Evolutionary conservation across 2,797 vertebrate genomes (phyloP).

Genomic region (Macropodus opercularis): DNA sequence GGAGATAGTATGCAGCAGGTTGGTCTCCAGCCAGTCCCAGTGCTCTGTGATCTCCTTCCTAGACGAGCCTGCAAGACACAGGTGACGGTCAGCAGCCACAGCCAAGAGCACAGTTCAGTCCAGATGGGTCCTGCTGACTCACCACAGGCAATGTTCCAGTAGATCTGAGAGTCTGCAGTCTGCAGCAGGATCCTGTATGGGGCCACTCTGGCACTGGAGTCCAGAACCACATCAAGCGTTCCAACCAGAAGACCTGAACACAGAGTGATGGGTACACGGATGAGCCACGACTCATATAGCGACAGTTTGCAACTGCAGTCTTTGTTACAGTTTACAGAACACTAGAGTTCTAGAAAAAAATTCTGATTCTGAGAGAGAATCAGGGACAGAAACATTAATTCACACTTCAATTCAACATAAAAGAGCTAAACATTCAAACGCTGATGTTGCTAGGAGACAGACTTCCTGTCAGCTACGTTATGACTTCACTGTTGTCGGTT

Average conservation of each 20-base stretch:
- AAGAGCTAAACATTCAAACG: too few relatives aligned
- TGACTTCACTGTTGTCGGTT: neutral
- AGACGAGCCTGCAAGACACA: slow-evolving; percentile 84
- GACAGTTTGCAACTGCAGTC: too few relatives aligned
- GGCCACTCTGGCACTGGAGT: slow-evolving; percentile 95
- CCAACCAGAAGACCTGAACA: slow-evolving; percentile 82
- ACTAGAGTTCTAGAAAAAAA: too few relatives aligned
- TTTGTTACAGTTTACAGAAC: too few relatives aligned
- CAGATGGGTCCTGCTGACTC: slow-evolving; percentile 43
- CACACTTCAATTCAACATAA: too few relatives aligned
- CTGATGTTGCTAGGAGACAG: neutral
- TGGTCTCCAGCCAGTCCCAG: slow-evolving; percentile 97
- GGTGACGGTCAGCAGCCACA: neutral
- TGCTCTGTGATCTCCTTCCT: slow-evolving; percentile 95
- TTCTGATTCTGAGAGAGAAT: too few relatives aligned
- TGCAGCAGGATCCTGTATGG: slow-evolving; percentile 96
- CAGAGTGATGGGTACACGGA: neutral
- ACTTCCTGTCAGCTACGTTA: slow-evolving; percentile 7
- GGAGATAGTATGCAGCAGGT: slow-evolving; percentile 94
- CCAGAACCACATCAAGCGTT: slow-evolving; percentile 95
- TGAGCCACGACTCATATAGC: neutral
- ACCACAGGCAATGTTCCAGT: slow-evolving; percentile 96
- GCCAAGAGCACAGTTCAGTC: neutral
- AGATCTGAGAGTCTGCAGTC: slow-evolving; percentile 93
- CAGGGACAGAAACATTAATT: too few relatives aligned